Evolutionary conservation across 92 coral and sea anemone species (phyloP), one percentile per base, ranked within the genome.

Genomic region (Porites lobata): DNA sequence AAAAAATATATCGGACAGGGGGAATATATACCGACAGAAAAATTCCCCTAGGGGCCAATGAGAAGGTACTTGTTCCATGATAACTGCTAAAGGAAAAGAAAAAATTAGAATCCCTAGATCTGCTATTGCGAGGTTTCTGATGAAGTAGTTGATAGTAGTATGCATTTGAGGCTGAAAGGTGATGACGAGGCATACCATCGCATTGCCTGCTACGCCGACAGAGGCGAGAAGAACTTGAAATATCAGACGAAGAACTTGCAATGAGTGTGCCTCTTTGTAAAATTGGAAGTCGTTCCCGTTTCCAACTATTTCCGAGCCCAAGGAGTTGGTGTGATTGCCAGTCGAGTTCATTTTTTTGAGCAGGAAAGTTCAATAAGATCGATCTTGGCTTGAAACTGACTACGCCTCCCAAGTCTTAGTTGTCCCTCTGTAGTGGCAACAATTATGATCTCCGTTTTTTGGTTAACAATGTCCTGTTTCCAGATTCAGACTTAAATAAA

Each of bases 71-170:
- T 87, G 95, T 52, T 95, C 98, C 77, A 71, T 88, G 71, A 93
- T 89, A 1, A 93, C 91, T 19, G 93, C 92, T 3, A 91, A 73
- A 3, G 98, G 98, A 67, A 93, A 93, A 54, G 81, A 86, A 9
- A 93, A n/a, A 8, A 95, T 77, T 66, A 95, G 84, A 15, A 93
- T 85, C 9, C 96, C 93, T 12, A 91, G 83, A 21, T 95, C 98
- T 15, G 98, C 94, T 17, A 91, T 69, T 65, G 98, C 96, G 52
- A 95, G 89, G 79, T 92, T 95, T 32, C 94, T 88, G 64, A 95
- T 85, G 85, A 87, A 92, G 76, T 82, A 76, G 82, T 89, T 90
- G 11, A 86, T 89, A 14, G 88, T 86, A 0, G 96, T 94, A 29
- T 87, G 88, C 84, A 89, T 90, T 53, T 93, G 91, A 3, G 86